Evolutionary conservation across 2,888 invertebrate genomes (phyloP).

Genomic region (Hypomecis atomaria): DNA sequence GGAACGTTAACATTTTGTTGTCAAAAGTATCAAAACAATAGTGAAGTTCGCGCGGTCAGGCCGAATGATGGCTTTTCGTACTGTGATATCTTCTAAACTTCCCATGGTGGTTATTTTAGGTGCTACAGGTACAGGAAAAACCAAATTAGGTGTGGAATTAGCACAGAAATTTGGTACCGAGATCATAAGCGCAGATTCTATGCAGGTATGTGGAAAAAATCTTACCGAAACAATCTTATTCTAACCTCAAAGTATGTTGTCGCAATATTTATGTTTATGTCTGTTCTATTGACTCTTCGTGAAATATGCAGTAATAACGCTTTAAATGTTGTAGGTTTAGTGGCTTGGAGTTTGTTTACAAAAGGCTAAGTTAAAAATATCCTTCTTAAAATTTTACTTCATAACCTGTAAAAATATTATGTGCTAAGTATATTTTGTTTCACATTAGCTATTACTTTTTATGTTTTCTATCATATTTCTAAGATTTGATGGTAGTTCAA

Average conservation of each 20-base stretch:
- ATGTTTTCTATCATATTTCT: no score
- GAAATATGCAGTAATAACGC: not conserved
- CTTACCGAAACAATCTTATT: conserved; percentile 22
- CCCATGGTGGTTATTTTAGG: conserved; percentile 96
- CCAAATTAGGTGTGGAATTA: conserved; percentile 96
- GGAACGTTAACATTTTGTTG: conserved; percentile 19
- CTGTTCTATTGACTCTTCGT: not conserved
- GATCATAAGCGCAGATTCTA: conserved; percentile 99
- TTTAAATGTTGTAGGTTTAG: not conserved
- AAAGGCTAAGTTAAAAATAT: no score
- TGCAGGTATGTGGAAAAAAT: conserved; percentile 90
- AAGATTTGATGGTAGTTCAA: no score
- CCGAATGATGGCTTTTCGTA: conserved; percentile 71
- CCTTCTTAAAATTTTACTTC: no score
- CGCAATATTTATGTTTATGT: not conserved
- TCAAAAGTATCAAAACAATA: conserved; percentile 62
- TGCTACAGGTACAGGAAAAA: conserved; percentile 98
- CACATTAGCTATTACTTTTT: no score
- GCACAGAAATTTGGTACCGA: conserved; percentile 94
- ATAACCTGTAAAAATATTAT: no score
- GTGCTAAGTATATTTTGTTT: no score
- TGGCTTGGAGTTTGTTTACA: no score
- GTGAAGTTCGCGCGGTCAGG: conserved; percentile 73
- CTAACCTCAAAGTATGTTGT: conserved; percentile 62
- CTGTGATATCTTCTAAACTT: conserved; percentile 69